Base-by-base conservation (phyloP, 2,888 invertebrate species). In the Ophion ventricosus region DNA sequence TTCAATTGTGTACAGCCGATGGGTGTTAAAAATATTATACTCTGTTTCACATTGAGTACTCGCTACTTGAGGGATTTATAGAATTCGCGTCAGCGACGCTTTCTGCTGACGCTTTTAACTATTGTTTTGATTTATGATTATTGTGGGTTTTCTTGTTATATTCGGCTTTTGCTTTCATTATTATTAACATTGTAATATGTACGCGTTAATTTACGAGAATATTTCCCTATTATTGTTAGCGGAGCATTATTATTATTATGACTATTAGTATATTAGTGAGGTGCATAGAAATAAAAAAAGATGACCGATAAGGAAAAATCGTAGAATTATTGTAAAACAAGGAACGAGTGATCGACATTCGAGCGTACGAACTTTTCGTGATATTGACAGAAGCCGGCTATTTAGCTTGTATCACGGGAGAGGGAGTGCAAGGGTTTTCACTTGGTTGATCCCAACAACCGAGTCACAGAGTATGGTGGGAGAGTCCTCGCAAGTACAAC, bases 321-420 rank as follows among this genome's bases (percentile, higher is more conserved):
- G 25, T 63, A 26, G 29, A 17, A 63, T 29, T 7, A 57, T 57
- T 20, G 23, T 23, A 20, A 8, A 57, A 20, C 10, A 20, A 57
- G 11, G 10, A 23, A 8, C 8, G 23, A 20, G 57, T 20, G 10
- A 8, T 57, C 20, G 57, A 10, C 20, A 23, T 57, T 57, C 23
- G 57, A 57, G 57, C 20, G 4, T 20, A 10, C 29, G 29, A 20
- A 23, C 23, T 26, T 2, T 43, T 61, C 64, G 64, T 17, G 63
- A 67, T 57, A 83, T 77, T 80, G 77, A 84, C 77, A 80, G 80
- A 74, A 57, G 78, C 78, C 81, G 81, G 78, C 70, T 84, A 56
- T 84, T 84, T 82, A 79, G 66, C 78, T 75, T 79, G 25, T 43
- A 29, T 25, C 77, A 69, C 66, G 67, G 17, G 61, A 66, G 67